Evolutionary conservation across 2,888 invertebrate genomes (phyloP), one percentile per base, ranked within the genome.

Genomic region (Halictus quadricinctus): DNA sequence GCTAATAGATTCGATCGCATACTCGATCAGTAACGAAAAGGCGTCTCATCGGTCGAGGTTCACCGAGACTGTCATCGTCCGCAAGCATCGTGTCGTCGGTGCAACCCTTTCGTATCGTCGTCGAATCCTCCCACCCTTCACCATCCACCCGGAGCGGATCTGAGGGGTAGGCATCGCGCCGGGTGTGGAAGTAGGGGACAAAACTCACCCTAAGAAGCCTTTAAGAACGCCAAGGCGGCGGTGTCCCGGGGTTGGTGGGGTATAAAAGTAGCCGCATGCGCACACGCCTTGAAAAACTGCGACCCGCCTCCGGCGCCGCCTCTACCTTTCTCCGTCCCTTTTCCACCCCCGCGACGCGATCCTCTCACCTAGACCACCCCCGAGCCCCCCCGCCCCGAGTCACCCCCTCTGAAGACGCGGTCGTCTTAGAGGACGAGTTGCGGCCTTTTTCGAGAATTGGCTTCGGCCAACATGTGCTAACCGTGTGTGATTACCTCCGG

Each of bases 211-310:
- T 93, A 94, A 94, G 94, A 94, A 94, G 93, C 94, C 93, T 94
- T 93, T 94, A 94, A 94, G 94, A 94, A 94, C 91, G 90, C 84
- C 88, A 90, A 91, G 91, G 91, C 90, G 91, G 90, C 87, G 88
- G 91, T 70, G 81, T 76, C 41, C 21, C 4, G 3, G 41, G 87
- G 88, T 81, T 91, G 93, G 93, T 91, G 93, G 93, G 93, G 92
- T 92, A 92, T 93, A 93, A 94, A 94, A 94, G 93, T 93, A 86
- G 89, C 91, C 94, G 94, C 94, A 94, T 94, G 94, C 94, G 94
- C 94, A 92, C 91, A 80, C 88, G 86, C 87, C 72, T 81, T 91
- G 69, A 94, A 94, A 94, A 94, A 94, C 87, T 94, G 90, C 91
- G 94, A 91, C 91, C 93, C 94, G 93, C 94, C 94, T 92, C 91